A percentile compares a stretch with the other conserved stretches of the same genome.
These are phyloP conservation scores for Trachurus trachurus DNA, from an alignment of 2,797 vertebrate species.

Conservation along the genomic window DNA sequence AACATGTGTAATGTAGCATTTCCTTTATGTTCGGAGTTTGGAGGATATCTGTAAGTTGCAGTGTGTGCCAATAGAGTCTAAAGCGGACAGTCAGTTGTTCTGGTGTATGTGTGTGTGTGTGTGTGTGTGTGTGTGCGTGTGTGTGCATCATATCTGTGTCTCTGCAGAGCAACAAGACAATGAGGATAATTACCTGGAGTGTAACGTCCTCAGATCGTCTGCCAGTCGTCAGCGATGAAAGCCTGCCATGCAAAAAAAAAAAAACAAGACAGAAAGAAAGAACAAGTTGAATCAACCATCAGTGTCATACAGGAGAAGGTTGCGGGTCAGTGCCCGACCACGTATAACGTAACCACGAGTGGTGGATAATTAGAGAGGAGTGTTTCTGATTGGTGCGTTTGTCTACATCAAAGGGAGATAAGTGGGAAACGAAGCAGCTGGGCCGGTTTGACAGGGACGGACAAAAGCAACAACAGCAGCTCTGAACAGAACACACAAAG, in stretches of 20 bases:
- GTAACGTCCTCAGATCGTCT: conserved; percentile 54
- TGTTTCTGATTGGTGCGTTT: conserved; percentile 60
- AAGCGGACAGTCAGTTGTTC: not conserved
- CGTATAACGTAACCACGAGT: not conserved
- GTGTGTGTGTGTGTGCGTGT: conserved; percentile 35
- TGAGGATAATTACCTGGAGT: conserved; percentile 63
- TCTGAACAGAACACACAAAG: not conserved
- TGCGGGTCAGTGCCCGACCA: conserved; percentile 30
- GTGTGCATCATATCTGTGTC: not conserved
- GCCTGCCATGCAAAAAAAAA: conserved; percentile 56
- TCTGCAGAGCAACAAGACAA: conserved; percentile 30
- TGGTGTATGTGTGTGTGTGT: conserved; percentile 37
- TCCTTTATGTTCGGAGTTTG: too few species aligned
- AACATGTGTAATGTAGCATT: too few species aligned
- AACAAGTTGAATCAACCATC: conserved; percentile 48
- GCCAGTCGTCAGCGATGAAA: conserved; percentile 50
- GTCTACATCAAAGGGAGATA: conserved; percentile 56
- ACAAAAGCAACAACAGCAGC: conserved; percentile 22
- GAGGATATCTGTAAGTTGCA: too few species aligned
- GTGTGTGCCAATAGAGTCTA: too few species aligned
- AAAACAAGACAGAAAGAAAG: conserved; percentile 12
- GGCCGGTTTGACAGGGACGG: conserved; percentile 31
- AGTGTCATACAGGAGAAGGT: conserved; percentile 18
- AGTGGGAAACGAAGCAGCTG: conserved; percentile 51
- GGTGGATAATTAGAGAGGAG: conserved; percentile 38